These are phyloP conservation scores for Lycophotia porphyrea DNA, from an alignment of 2,888 invertebrate species.

Conservation along the genomic window DNA sequence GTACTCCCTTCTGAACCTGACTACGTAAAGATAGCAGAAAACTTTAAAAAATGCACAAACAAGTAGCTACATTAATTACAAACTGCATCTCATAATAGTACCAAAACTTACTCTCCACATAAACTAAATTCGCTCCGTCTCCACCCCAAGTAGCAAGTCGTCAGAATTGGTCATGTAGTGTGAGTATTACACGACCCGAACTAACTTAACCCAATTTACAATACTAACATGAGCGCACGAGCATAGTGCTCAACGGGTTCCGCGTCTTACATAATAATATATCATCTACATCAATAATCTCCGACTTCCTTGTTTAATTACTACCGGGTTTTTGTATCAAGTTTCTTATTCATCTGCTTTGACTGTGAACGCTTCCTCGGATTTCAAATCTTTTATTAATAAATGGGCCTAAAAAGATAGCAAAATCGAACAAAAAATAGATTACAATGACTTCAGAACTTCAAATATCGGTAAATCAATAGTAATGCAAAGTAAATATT, in stretches of 20 bases:
- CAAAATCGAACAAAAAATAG: not conserved
- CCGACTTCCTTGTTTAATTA: conserved; percentile 52
- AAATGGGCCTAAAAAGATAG: not conserved
- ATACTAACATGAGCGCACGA: conserved; percentile 58
- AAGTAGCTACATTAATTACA: not conserved
- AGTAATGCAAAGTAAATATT: not conserved
- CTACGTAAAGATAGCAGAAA: not conserved
- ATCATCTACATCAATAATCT: conserved; percentile 48
- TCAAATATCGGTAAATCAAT: not conserved
- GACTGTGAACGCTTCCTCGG: conserved; percentile 19
- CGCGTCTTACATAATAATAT: conserved; percentile 44
- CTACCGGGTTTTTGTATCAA: conserved; percentile 49
- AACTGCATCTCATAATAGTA: conserved; percentile 11
- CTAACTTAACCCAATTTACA: conserved; percentile 67
- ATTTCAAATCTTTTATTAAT: conserved; percentile 5
- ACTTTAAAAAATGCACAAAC: not conserved
- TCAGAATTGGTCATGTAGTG: conserved; percentile 58
- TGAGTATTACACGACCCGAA: conserved; percentile 59
- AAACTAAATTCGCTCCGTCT: conserved; percentile 44
- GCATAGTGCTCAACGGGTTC: conserved; percentile 47
- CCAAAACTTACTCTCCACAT: conserved; percentile 3
- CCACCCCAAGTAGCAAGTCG: conserved; percentile 44
- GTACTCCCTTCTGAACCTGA: not conserved
- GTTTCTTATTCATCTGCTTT: conserved; percentile 9
- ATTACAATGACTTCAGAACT: not conserved